Conservation (phyloP, 2,888 invertebrate species). For the Anthoptus insignis region DNA sequence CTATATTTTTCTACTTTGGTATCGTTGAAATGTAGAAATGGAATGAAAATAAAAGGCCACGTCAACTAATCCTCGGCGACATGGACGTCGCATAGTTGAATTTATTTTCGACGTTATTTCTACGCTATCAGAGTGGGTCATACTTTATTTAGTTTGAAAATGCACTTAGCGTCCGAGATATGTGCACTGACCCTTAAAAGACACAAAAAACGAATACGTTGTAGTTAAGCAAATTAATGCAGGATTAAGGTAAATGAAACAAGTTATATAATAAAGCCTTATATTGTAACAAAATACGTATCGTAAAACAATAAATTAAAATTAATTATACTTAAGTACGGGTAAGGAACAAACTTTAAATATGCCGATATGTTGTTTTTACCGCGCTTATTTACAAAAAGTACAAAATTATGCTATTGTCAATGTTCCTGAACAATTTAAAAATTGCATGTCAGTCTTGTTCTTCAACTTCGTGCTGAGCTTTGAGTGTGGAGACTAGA, state of each 20-base stretch:
- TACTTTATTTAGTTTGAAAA: too few relatives aligned
- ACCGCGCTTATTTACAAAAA: slow-evolving; percentile 53
- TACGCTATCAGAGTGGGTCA: too few relatives aligned
- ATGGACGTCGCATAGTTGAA: too few relatives aligned
- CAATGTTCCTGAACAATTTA: slow-evolving; percentile 55
- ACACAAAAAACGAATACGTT: too few relatives aligned
- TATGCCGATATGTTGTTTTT: slow-evolving; percentile 47
- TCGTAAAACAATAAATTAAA: slow-evolving; percentile 77
- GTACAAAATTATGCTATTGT: slow-evolving; percentile 56
- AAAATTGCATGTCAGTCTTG: slow-evolving; percentile 66
- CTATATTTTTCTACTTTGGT: too few relatives aligned
- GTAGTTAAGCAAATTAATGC: not conserved
- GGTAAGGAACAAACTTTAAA: slow-evolving; percentile 70
- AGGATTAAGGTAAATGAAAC: slow-evolving; percentile 48
- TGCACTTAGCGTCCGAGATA: too few relatives aligned
- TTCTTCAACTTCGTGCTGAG: slow-evolving; percentile 60
- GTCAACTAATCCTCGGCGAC: too few relatives aligned
- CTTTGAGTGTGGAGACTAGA: slow-evolving; percentile 74
- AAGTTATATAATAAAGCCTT: slow-evolving; percentile 54
- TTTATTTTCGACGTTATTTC: too few relatives aligned
- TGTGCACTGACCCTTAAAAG: too few relatives aligned
- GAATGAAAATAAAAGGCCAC: too few relatives aligned
- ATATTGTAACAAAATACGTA: slow-evolving; percentile 77
- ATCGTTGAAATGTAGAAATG: too few relatives aligned
- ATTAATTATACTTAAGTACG: slow-evolving; percentile 69